Evolutionary conservation across 2,113 vertebrate genomes (phyloP).

Genomic region (Bathybates hornii): DNA sequence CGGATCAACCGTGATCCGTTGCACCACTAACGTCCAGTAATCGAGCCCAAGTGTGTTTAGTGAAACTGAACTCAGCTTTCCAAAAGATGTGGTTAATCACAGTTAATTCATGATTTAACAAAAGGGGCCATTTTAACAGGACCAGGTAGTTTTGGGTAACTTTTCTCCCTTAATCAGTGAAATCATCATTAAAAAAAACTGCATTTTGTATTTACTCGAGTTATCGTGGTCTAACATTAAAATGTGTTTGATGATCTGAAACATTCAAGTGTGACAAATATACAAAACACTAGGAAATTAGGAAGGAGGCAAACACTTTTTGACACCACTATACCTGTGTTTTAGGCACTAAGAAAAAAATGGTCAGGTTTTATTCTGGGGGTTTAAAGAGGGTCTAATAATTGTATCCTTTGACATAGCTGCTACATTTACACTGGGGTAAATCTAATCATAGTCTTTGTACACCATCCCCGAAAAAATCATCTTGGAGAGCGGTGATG

Average conservation of each 20-base stretch:
- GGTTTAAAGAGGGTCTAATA: neutral
- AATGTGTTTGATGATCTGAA: neutral
- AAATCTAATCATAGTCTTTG: neutral
- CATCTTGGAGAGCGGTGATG: neutral
- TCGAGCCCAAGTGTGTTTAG: neutral
- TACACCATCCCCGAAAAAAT: neutral
- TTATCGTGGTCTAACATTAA: neutral
- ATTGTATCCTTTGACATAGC: neutral
- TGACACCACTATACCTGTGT: neutral
- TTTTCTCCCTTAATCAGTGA: neutral
- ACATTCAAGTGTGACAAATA: neutral
- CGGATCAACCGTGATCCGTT: neutral
- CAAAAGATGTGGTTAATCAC: neutral
- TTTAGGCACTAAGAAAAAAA: neutral
- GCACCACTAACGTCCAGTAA: neutral
- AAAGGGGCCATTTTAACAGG: neutral
- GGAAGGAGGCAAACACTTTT: neutral
- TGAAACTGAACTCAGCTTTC: neutral
- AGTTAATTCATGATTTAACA: neutral
- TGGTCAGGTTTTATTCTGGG: neutral
- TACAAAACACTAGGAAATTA: neutral
- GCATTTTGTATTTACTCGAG: neutral
- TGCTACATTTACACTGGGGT: neutral
- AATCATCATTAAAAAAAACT: neutral
- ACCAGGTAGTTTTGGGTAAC: neutral